These are phyloP conservation scores for Strix aluco DNA, from an alignment of 2,113 vertebrate species.

Conservation along the genomic window DNA sequence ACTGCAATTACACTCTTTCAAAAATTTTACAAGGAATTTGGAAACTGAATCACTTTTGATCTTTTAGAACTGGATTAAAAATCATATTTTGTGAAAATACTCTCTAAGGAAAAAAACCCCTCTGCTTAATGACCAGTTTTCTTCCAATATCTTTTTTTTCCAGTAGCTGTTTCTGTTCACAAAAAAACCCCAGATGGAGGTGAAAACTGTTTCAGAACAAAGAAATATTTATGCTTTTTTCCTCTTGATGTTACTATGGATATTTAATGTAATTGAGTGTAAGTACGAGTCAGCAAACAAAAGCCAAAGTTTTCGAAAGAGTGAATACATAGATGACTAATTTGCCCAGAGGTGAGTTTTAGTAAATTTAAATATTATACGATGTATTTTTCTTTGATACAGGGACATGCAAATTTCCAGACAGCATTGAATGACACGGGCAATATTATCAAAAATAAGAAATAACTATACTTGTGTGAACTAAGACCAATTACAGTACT, in stretches of 20 bases:
- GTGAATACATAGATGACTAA: background rate
- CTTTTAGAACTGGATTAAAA: background rate
- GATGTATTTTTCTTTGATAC: background rate
- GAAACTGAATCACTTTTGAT: background rate
- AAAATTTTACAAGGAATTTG: background rate
- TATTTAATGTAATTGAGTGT: background rate
- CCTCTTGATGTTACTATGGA: background rate
- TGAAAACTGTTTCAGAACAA: background rate
- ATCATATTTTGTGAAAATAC: background rate
- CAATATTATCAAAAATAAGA: background rate
- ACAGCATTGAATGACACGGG: background rate
- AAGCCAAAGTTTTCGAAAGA: background rate
- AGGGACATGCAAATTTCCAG: background rate
- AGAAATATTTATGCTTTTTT: background rate
- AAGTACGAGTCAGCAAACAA: background rate
- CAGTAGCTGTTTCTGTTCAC: background rate
- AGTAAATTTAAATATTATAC: background rate
- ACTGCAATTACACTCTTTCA: background rate
- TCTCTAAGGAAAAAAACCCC: background rate
- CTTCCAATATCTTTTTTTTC: background rate
- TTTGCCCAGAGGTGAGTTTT: background rate
- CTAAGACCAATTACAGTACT: background rate
- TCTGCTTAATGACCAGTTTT: background rate
- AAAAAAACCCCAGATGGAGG: background rate
- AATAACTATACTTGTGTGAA: background rate